Conservation (phyloP, 1,140 invertebrate species). For the Pseudomyrmex sp. region DNA sequence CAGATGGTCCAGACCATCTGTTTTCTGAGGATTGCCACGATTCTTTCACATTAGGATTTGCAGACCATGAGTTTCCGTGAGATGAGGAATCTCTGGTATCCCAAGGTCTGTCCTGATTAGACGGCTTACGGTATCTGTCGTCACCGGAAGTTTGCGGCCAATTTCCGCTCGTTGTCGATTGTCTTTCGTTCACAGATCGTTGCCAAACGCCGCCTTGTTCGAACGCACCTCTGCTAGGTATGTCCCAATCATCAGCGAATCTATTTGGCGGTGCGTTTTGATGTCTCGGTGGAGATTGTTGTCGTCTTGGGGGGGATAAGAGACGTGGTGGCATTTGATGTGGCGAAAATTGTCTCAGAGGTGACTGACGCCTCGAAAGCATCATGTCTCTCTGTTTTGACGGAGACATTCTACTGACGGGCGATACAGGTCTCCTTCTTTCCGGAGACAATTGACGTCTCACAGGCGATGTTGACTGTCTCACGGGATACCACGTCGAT, state of each 20-base stretch:
- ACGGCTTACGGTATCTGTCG: conserved; percentile 63
- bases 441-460: conserved; percentile 50
- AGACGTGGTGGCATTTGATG: background rate
- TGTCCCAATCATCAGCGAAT: conserved; percentile 82
- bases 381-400: conserved; percentile 62
- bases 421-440: conserved; percentile 62
- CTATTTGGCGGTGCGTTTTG: conserved; percentile 67
- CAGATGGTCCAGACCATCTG: conserved; percentile 50
- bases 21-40: conserved; percentile 62
- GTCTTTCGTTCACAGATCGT: conserved; percentile 65
- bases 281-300: conserved; percentile 65
- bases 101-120: conserved; percentile 53
- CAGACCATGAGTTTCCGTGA: conserved; percentile 57
- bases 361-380: conserved; percentile 41
- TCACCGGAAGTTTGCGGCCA: conserved; percentile 61
- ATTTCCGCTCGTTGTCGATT: conserved; percentile 39
- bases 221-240: conserved; percentile 79
- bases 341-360: conserved; percentile 58
- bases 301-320: conserved; percentile 55
- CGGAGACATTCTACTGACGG: conserved; percentile 67
- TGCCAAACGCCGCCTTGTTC: conserved; percentile 74
- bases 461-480: conserved; percentile 28
- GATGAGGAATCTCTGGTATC: conserved; percentile 47
- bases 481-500: conserved; percentile 59
- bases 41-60: conserved; percentile 63